phyloP scores from a whole-genome alignment of 2,113 vertebrate genomes.

The Climacteris rufus region DNA sequence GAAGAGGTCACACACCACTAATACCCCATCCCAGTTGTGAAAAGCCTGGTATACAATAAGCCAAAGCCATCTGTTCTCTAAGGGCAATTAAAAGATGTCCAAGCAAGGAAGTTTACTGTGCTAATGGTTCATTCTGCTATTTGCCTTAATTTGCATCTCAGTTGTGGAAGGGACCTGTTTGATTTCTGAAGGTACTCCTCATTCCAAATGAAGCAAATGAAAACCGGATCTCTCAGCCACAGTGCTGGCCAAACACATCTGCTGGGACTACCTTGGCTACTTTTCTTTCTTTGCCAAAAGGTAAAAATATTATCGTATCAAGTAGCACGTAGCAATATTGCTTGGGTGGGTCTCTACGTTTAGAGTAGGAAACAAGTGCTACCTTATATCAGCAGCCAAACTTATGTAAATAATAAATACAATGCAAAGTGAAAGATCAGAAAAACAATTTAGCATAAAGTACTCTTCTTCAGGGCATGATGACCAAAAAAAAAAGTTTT shows the following conservation, averaged over 20 bases:
- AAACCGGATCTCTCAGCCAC: not conserved
- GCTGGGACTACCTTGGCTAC: not conserved
- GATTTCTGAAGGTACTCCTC: not conserved
- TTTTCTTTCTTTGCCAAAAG: not conserved
- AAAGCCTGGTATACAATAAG: not conserved
- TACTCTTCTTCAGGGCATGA: not conserved
- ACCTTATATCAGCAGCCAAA: not conserved
- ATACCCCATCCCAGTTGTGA: accelerated
- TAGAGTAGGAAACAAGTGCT: not conserved
- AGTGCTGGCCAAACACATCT: not conserved
- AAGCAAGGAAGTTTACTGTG: not conserved
- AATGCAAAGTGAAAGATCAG: not conserved
- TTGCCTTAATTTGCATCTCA: not conserved
- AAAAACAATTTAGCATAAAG: not conserved
- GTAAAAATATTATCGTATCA: not conserved
- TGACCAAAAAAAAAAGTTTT: not conserved
- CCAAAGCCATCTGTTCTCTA: not conserved
- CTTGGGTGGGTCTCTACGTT: not conserved
- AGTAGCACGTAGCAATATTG: not conserved
- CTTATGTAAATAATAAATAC: not conserved
- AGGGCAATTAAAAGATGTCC: not conserved
- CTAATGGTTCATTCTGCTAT: not conserved
- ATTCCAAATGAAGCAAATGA: not conserved
- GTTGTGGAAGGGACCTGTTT: not conserved
- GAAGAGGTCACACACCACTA: not conserved